Percentiles rank a stretch among this genome's conserved stretches.
Conservation (phyloP, 1,140 invertebrate species). For the Copidosoma floridanum region DNA sequence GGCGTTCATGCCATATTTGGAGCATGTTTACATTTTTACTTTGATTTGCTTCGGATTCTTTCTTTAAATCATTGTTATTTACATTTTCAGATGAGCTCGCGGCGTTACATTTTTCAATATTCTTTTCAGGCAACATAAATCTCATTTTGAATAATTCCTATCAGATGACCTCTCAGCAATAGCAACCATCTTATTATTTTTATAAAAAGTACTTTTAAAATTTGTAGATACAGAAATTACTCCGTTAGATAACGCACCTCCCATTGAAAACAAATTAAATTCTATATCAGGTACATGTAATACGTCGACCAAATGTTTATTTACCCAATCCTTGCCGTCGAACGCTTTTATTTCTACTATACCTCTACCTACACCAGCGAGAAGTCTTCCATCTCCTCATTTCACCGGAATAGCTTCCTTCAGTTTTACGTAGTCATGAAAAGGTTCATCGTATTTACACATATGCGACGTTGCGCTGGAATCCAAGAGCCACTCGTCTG, state of each 20-base stretch:
- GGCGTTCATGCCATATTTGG: constrained; percentile 44
- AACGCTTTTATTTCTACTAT: constrained; percentile 37
- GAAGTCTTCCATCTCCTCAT: constrained; percentile 27
- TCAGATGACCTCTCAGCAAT: constrained; percentile 24
- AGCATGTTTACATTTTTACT: constrained; percentile 20
- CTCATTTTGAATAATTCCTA: constrained; percentile 28
- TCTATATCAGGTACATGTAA: constrained; percentile 47
- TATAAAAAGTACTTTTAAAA: constrained; percentile 2
- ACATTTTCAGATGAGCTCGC: not conserved
- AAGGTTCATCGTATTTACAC: constrained; percentile 21
- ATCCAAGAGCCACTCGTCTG: constrained; percentile 22
- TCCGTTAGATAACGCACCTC: constrained; percentile 37
- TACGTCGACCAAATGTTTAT: constrained; percentile 41
- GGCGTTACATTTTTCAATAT: not conserved
- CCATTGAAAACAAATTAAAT: constrained; percentile 49
- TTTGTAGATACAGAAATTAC: constrained; percentile 32
- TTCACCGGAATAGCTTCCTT: constrained; percentile 9
- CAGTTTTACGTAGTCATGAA: constrained; percentile 11
- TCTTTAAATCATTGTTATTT: not conserved
- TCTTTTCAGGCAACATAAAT: constrained; percentile 15
- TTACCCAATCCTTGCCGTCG: constrained; percentile 28
- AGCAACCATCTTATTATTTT: constrained; percentile 20
- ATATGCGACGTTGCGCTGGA: constrained; percentile 32
- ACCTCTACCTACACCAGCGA: constrained; percentile 31
- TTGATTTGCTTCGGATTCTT: not conserved